Conservation (phyloP, 2,797 vertebrate genomes). For the Morus bassanus region DNA sequence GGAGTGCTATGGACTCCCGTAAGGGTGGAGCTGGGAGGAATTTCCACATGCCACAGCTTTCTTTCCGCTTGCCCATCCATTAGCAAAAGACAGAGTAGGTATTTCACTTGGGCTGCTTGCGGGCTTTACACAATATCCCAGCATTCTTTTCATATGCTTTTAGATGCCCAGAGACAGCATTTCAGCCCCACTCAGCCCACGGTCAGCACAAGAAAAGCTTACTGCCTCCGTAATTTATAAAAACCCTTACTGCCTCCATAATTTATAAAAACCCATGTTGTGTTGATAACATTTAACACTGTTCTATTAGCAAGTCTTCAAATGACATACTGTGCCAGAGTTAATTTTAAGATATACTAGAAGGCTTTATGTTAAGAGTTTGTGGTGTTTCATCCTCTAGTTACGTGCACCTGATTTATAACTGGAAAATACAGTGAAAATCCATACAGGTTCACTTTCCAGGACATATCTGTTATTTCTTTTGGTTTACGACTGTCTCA, state of each 20-base stretch:
- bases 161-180: not conserved
- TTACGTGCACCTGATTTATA: not conserved
- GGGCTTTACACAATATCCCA: not conserved
- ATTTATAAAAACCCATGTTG: not conserved
- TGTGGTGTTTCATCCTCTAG: not conserved
- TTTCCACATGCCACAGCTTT: not conserved
- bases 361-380: not conserved
- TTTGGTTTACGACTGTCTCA: not conserved
- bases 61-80: not conserved
- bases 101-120: not conserved
- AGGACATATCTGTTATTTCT: not conserved
- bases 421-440: not conserved
- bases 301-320: not conserved
- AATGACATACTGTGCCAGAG: rapidly evolving
- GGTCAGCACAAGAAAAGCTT: not conserved
- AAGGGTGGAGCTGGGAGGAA: not conserved
- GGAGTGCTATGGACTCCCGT: not conserved
- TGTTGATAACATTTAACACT: not conserved
- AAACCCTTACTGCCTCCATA: rapidly evolving
- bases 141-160: not conserved
- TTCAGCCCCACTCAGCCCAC: not conserved
- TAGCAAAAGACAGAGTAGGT: not conserved
- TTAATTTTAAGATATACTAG: not conserved
- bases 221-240: not conserved
- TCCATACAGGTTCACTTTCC: not conserved